Conservation (phyloP, 2,888 invertebrate genomes). For the Pterobdella sp. region DNA sequence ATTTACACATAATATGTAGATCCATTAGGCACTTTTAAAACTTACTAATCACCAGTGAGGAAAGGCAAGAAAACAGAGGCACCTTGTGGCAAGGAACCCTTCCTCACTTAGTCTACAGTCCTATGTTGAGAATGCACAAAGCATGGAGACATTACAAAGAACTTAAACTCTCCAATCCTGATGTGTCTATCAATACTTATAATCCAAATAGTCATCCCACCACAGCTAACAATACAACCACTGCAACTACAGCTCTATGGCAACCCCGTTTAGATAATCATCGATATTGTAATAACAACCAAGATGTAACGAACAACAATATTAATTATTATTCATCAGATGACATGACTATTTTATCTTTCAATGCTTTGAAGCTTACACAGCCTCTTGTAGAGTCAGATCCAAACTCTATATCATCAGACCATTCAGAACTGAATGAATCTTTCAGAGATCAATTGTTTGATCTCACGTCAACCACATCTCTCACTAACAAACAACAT, state of each 20-base stretch:
- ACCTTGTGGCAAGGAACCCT: not conserved
- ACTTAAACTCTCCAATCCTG: not conserved
- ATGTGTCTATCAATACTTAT: not conserved
- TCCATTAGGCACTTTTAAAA: too few species aligned
- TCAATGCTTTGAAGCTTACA: not conserved
- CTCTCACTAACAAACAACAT: slow-evolving; percentile 18
- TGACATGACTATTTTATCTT: slow-evolving; percentile 19
- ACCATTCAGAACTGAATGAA: slow-evolving; percentile 45
- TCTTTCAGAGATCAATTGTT: slow-evolving; percentile 41
- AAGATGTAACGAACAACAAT: slow-evolving; percentile 24
- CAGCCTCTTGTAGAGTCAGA: slow-evolving; percentile 33
- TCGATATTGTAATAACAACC: not conserved
- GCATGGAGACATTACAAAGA: slow-evolving; percentile 37
- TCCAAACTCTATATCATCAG: slow-evolving; percentile 41
- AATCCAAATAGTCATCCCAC: not conserved
- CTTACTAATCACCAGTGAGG: not conserved
- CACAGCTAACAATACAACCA: not conserved
- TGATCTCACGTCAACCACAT: slow-evolving; percentile 11
- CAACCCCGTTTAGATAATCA: not conserved
- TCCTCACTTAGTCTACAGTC: slow-evolving; percentile 23
- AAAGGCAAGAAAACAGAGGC: not conserved
- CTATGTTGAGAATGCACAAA: slow-evolving; percentile 37
- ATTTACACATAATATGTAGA: too few species aligned
- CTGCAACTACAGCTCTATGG: not conserved
- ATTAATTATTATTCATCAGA: not conserved